Conservation (phyloP, 2,797 vertebrate species). For the Notamacropus eugenii region DNA sequence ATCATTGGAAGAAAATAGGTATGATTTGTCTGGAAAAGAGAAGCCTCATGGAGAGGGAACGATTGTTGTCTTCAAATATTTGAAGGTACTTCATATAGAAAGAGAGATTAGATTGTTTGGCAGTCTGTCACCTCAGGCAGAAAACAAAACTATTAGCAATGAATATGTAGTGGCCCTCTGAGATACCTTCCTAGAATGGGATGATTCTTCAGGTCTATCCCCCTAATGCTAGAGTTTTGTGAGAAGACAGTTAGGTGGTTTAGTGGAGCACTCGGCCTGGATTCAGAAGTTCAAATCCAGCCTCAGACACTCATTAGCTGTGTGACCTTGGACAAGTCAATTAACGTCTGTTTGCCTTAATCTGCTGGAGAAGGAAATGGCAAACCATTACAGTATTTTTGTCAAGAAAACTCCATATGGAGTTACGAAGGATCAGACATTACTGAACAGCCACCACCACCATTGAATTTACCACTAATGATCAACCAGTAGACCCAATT, state of each 20-base stretch:
- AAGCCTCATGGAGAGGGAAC: background rate
- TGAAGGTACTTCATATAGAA: background rate
- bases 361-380: background rate
- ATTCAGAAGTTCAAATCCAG: background rate
- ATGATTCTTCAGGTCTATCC: background rate
- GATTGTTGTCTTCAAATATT: background rate
- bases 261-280: background rate
- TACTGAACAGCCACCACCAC: background rate
- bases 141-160: background rate
- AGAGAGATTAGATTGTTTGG: background rate
- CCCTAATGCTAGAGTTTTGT: background rate
- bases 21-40: background rate
- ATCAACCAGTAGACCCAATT: background rate
- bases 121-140: background rate
- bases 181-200: background rate
- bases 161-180: background rate
- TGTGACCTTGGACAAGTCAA: background rate
- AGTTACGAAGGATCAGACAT: background rate
- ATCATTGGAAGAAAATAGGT: background rate
- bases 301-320: background rate
- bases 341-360: background rate
- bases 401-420: background rate
- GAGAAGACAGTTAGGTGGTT: background rate
- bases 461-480: background rate
- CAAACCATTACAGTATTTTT: background rate